Conservation (phyloP, 2,113 vertebrate species). For the Piprites chloris region DNA sequence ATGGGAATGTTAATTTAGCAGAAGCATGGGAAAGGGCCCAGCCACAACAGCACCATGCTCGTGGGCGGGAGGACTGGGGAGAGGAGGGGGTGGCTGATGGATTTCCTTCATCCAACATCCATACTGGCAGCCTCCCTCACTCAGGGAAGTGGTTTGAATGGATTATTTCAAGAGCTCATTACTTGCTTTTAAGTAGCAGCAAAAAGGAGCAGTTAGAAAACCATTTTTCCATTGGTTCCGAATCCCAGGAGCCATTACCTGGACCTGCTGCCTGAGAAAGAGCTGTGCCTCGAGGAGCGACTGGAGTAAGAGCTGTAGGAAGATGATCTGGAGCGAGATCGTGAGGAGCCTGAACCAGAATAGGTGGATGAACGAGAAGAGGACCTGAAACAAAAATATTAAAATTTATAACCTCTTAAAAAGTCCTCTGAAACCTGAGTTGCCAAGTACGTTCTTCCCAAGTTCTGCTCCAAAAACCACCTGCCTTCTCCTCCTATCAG, state of each 20-base stretch:
- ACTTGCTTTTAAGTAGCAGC: not conserved
- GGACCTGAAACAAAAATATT: constrained; percentile 74
- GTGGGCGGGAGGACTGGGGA: not conserved
- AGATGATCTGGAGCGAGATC: constrained; percentile 84
- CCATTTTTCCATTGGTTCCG: accelerated
- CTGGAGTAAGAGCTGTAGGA: constrained; percentile 95
- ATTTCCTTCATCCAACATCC: not conserved
- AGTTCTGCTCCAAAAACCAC: not conserved
- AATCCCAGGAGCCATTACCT: constrained; percentile 68
- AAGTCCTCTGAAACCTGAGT: not conserved
- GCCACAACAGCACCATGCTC: not conserved
- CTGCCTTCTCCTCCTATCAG: not conserved
- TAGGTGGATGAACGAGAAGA: constrained; percentile 94
- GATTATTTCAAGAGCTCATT: not conserved
- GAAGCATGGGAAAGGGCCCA: not conserved
- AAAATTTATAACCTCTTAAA: not conserved
- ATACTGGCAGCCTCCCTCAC: not conserved
- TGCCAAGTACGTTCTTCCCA: not conserved
- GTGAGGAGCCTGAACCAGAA: constrained; percentile 90
- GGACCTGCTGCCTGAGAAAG: constrained; percentile 93
- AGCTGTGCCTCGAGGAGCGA: constrained; percentile 93
- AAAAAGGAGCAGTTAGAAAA: not conserved
- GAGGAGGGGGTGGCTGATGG: constrained; percentile 14
- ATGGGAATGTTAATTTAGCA: not conserved
- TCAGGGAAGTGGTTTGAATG: accelerated